Conservation (phyloP, 2,797 vertebrate species). For the Limnodromus scolopaceus region DNA sequence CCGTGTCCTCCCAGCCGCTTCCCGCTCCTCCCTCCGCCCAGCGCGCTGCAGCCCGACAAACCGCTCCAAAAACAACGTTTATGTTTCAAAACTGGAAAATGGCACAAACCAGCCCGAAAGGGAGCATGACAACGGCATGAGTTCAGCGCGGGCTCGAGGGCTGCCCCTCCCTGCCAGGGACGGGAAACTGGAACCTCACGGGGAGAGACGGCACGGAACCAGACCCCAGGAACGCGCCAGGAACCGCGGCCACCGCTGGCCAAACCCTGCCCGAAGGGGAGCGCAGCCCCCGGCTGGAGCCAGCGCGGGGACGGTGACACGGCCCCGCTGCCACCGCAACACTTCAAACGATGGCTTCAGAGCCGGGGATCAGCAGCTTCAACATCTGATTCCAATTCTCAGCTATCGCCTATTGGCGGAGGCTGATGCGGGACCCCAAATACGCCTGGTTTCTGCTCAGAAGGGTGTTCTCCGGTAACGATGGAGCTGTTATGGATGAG, state of each 20-base stretch:
- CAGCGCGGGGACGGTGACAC: not conserved
- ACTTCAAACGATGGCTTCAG: not conserved
- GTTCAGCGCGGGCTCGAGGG: not conserved
- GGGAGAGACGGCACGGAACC: constrained; percentile 43
- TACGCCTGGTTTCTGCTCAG: not conserved
- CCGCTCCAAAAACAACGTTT: constrained; percentile 58
- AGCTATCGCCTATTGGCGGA: not conserved
- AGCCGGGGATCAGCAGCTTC: not conserved
- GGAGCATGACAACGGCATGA: constrained; percentile 51
- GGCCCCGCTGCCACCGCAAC: not conserved
- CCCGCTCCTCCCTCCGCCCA: not conserved
- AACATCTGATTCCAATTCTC: constrained; percentile 32
- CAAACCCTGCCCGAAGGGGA: not conserved
- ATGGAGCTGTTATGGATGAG: not conserved
- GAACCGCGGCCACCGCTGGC: not conserved
- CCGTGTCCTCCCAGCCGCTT: fast-evolving
- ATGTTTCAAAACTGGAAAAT: constrained; percentile 60
- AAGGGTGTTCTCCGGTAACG: not conserved
- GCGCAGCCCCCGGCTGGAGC: not conserved
- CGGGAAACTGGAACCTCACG: constrained; percentile 25
- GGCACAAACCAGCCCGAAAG: constrained; percentile 51
- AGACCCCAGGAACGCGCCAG: not conserved
- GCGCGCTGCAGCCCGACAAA: not conserved
- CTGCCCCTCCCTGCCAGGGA: constrained; percentile 31
- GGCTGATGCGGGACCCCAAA: not conserved